Percentiles rank a stretch among this genome's conserved stretches.
These are phyloP conservation scores for Parambassis ranga DNA, from an alignment of 2,797 vertebrate species.

Conservation along the genomic window DNA sequence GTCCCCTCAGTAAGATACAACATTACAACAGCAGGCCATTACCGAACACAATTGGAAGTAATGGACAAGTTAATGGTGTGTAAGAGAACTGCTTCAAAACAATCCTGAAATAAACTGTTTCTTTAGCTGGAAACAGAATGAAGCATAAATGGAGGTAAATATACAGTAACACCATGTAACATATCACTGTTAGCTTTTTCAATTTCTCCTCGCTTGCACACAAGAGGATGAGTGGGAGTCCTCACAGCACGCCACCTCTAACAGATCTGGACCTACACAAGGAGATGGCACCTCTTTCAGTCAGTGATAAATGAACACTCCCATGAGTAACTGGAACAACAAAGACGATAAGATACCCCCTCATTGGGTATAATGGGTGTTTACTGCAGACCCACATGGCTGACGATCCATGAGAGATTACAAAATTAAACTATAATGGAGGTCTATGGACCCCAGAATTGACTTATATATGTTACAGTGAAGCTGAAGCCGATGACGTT, in stretches of 20 bases:
- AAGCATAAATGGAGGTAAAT: background rate
- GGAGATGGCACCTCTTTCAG: slow-evolving; percentile 18
- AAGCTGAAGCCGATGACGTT: background rate
- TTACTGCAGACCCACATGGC: background rate
- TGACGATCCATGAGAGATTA: too few species aligned
- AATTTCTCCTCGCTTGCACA: slow-evolving; percentile 26
- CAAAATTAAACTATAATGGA: background rate
- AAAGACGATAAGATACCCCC: too few species aligned
- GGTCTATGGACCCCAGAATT: background rate
- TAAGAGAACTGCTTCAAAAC: background rate
- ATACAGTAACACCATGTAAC: background rate
- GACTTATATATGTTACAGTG: background rate
- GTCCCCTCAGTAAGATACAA: background rate
- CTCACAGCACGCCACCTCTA: slow-evolving; percentile 39
- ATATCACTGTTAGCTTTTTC: background rate
- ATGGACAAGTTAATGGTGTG: slow-evolving; percentile 7
- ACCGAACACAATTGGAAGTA: background rate
- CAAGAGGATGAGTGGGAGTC: slow-evolving; percentile 46
- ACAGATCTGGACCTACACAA: slow-evolving; percentile 55
- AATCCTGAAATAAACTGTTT: background rate
- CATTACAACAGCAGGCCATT: background rate
- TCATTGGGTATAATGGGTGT: slow-evolving; percentile 11
- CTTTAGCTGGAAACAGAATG: background rate
- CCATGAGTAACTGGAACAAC: slow-evolving; percentile 11
- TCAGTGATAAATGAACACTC: slow-evolving; percentile 21